Conservation (phyloP, 1,140 invertebrate species). For the Neoseiulus cucumeris region DNA sequence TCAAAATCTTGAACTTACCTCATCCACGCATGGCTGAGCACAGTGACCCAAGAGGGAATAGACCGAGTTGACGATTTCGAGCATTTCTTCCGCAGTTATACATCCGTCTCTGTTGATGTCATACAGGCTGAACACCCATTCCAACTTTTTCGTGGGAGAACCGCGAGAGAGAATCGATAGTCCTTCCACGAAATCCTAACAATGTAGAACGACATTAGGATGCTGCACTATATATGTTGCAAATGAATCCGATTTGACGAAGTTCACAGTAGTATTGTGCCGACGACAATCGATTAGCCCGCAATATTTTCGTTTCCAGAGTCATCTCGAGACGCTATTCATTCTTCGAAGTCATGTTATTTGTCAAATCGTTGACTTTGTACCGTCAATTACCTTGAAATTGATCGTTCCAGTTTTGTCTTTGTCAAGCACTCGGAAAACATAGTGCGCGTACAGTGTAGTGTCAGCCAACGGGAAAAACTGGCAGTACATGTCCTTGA, state of each 20-base stretch:
- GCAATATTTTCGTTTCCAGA: too few species aligned
- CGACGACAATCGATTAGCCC: too few species aligned
- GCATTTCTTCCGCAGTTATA: slow-evolving; percentile 67
- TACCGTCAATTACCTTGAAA: slow-evolving; percentile 80
- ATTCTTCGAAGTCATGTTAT: too few species aligned
- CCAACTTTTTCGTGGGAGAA: slow-evolving; percentile 66
- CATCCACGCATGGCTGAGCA: slow-evolving; percentile 44
- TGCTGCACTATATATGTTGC: too few species aligned
- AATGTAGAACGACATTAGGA: not conserved
- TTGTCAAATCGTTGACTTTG: too few species aligned
- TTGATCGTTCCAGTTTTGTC: slow-evolving; percentile 64
- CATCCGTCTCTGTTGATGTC: slow-evolving; percentile 69
- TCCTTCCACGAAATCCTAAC: slow-evolving; percentile 61
- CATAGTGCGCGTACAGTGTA: slow-evolving; percentile 68
- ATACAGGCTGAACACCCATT: slow-evolving; percentile 84
- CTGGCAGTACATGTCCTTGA: slow-evolving; percentile 12
- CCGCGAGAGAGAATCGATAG: slow-evolving; percentile 68
- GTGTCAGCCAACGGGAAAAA: slow-evolving; percentile 44
- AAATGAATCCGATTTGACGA: too few species aligned
- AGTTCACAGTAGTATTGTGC: too few species aligned
- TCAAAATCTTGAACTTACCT: too few species aligned
- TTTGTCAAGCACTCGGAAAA: slow-evolving; percentile 77
- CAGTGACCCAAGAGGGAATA: slow-evolving; percentile 71
- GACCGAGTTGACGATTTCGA: slow-evolving; percentile 63
- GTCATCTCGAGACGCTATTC: too few species aligned